phyloP scores from a whole-genome alignment of 2,797 vertebrate genomes.

The Pseudomugil gertrudae region DNA sequence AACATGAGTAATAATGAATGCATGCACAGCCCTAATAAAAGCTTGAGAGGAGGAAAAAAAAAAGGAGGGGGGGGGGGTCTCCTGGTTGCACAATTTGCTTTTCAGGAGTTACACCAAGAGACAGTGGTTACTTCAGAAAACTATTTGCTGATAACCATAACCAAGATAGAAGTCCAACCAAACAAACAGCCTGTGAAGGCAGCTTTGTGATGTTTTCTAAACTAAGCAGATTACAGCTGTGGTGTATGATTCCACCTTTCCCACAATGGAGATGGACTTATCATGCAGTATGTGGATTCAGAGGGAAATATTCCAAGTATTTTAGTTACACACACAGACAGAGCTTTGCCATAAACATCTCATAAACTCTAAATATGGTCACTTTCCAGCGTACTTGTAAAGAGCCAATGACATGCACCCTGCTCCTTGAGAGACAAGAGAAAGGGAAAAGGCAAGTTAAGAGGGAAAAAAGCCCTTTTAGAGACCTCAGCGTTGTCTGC shows the following conservation, averaged over 20 bases:
- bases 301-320: slow-evolving; percentile 66
- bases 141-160: slow-evolving; percentile 49
- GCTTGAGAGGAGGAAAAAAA: slow-evolving; percentile 69
- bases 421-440: slow-evolving; percentile 35
- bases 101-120: slow-evolving; percentile 57
- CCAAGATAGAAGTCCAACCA: slow-evolving; percentile 38
- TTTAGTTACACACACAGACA: slow-evolving; percentile 38
- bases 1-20: background rate
- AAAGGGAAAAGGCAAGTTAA: slow-evolving; percentile 27
- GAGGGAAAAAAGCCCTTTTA: slow-evolving; percentile 52
- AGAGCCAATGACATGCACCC: slow-evolving; percentile 61
- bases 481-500: slow-evolving; percentile 65
- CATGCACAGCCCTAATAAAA: slow-evolving; percentile 39
- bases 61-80: slow-evolving; percentile 67
- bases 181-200: slow-evolving; percentile 28
- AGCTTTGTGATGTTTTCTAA: slow-evolving; percentile 31
- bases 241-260: slow-evolving; percentile 17
- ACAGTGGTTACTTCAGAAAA: slow-evolving; percentile 66
- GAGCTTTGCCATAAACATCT: slow-evolving; percentile 50
- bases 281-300: slow-evolving; percentile 47
- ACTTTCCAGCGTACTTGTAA: slow-evolving; percentile 67
- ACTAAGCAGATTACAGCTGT: slow-evolving; percentile 24
- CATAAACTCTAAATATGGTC: slow-evolving; percentile 73
- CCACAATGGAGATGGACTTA: slow-evolving; percentile 40
- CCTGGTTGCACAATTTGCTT: slow-evolving; percentile 78